Base-by-base conservation (phyloP, 2,888 invertebrate genomes). In the Hirtodrosophila trivittata region DNA sequence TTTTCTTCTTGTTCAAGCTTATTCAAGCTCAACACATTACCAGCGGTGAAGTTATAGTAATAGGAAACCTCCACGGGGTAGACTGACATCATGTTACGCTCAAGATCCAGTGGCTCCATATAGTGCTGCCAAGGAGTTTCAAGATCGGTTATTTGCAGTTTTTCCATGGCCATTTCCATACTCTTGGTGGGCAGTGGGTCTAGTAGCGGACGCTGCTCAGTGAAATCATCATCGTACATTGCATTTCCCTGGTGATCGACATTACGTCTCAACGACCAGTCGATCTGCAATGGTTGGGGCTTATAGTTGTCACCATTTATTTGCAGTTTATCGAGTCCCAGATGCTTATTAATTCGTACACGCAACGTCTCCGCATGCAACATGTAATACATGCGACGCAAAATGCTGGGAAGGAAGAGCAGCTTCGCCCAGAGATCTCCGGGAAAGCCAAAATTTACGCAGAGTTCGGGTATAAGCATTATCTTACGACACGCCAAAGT, bases 401-500 rank as follows among this genome's bases (percentile, higher is more conserved):
- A 87, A 56, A 98, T 93, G 13, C 96, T 95, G 0, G 99, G 98
- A 55, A 99, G 87, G 50, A 95, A 93, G 1, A 94, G 93, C 0
- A 96, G 95, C 90, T 98, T 97, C 14, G 95, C 92, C 96, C 97
- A 98, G 60, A 97, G 91, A 8, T 94, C 91, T 12, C 94, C 93
- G 0, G 96, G 95, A 87, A 93, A 95, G 0, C 92, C 92, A 66
- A 94, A 94, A 82, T 93, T 93, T 18, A 94, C 93, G 87, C 97
- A 96, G 67, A 97, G 92, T 90, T 99, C 99, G 0, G 98, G 97
- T 8, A 98, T 93, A 38, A 98, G 92, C 56, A 95, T 92, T 73
- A 96, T 94, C 0, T 60, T 89, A 86, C 72, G 93, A 1, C 75
- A 67, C 0, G 71, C 46, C 30, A 89, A 90, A 62, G 50, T 75